Percentiles rank a stretch among this genome's conserved stretches.
phyloP scores from a whole-genome alignment of 2,888 invertebrate species.

The Hirtodrosophila cameraria region DNA sequence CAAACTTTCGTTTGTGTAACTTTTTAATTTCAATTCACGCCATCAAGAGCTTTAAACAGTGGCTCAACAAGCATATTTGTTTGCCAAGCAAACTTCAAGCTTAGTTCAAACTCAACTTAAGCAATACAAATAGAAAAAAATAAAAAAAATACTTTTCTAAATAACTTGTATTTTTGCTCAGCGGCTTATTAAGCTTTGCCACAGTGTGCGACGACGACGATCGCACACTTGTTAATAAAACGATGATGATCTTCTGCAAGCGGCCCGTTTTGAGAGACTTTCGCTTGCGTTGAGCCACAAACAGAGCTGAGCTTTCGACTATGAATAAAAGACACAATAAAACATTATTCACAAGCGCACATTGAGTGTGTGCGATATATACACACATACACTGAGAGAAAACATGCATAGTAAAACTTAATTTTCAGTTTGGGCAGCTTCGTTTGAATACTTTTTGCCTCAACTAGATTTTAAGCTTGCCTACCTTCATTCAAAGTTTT shows the following conservation, averaged over 20 bases:
- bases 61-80: slow-evolving; percentile 16
- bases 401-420: no score
- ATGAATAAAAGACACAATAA: slow-evolving; percentile 31
- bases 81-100: no score
- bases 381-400: not conserved
- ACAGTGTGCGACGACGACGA: slow-evolving; percentile 35
- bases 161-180: not conserved
- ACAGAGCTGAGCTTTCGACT: slow-evolving; percentile 32
- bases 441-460: no score
- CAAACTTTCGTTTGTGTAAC: slow-evolving; percentile 60
- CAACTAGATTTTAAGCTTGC: no score
- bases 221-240: slow-evolving; percentile 40
- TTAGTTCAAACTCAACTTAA: no score
- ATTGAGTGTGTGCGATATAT: not conserved
- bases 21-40: slow-evolving; percentile 48
- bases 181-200: slow-evolving; percentile 1
- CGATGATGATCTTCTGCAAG: slow-evolving; percentile 10
- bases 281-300: slow-evolving; percentile 35
- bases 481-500: no score
- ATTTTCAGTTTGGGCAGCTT: no score
- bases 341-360: slow-evolving; percentile 7
- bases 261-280: slow-evolving; percentile 37
- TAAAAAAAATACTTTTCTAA: no score
- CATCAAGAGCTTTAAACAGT: slow-evolving; percentile 35
- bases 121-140: no score